phyloP scores from a whole-genome alignment of 2,888 invertebrate species.

The Onthophagus sagittarius region DNA sequence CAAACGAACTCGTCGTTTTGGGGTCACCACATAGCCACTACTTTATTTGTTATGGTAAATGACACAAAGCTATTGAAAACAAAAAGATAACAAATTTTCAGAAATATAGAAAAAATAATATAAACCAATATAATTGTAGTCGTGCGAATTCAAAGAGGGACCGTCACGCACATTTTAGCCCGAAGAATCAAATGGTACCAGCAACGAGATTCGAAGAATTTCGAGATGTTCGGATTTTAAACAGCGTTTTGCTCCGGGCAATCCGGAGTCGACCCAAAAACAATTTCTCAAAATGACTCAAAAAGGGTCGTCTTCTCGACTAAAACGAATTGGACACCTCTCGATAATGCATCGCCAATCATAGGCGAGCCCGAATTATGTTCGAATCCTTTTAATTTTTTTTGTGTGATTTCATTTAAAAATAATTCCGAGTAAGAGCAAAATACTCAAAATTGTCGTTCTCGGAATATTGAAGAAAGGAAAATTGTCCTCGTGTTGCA shows the following conservation, averaged over 20 bases:
- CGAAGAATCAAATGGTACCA: neutral
- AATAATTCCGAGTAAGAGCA: no score
- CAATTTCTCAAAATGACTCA: neutral
- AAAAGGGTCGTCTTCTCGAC: neutral
- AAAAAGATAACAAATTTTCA: no score
- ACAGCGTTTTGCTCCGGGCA: neutral
- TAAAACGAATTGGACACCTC: neutral
- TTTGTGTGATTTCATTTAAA: no score
- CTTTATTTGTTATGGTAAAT: no score
- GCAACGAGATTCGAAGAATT: neutral
- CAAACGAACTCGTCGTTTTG: no score
- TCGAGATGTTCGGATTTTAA: neutral
- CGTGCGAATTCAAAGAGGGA: neutral
- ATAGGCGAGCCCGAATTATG: neutral
- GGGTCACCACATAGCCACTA: no score
- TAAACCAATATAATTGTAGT: neutral
- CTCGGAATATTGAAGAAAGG: no score
- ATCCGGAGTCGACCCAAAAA: neutral
- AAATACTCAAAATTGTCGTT: no score
- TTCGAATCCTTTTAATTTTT: no score
- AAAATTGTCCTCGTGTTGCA: neutral
- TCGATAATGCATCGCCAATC: neutral
- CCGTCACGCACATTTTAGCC: neutral
- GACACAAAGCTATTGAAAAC: no score
- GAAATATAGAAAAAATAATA: no score